Evolutionary conservation across 2,888 invertebrate genomes (phyloP).

Genomic region (Macaria liturata): DNA sequence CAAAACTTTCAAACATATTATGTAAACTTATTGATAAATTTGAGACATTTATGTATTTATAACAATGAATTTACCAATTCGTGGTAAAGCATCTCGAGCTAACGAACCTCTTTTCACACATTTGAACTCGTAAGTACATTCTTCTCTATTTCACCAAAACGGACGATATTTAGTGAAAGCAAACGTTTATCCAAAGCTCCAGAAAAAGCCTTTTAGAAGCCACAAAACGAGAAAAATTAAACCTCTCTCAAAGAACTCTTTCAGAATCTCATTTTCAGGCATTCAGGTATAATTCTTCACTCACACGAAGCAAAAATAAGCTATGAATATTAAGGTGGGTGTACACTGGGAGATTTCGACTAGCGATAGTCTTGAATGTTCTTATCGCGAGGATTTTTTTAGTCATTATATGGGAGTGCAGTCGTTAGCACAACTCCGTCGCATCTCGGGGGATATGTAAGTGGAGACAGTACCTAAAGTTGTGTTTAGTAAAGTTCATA

Average conservation of each 20-base stretch:
- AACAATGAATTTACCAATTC: no score
- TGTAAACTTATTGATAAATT: no score
- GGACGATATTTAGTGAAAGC: neutral
- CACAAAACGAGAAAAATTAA: constrained; percentile 8
- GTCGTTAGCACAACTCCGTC: constrained; percentile 38
- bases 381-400: constrained; percentile 25
- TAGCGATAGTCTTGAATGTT: constrained; percentile 24
- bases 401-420: constrained; percentile 30
- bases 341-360: constrained; percentile 21
- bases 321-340: constrained; percentile 25
- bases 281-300: constrained; percentile 21
- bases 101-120: no score
- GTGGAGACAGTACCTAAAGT: constrained; percentile 9
- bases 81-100: no score
- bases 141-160: neutral
- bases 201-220: constrained; percentile 8
- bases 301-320: constrained; percentile 23
- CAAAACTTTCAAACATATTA: no score
- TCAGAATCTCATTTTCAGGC: constrained; percentile 19
- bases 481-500: no score
- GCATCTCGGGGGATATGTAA: constrained; percentile 5
- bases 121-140: neutral
- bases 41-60: no score
- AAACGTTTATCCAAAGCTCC: constrained; percentile 4
- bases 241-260: constrained; percentile 15